Evolutionary conservation across 2,888 invertebrate genomes (phyloP).

Genomic region (Mechanitis mazaeus): DNA sequence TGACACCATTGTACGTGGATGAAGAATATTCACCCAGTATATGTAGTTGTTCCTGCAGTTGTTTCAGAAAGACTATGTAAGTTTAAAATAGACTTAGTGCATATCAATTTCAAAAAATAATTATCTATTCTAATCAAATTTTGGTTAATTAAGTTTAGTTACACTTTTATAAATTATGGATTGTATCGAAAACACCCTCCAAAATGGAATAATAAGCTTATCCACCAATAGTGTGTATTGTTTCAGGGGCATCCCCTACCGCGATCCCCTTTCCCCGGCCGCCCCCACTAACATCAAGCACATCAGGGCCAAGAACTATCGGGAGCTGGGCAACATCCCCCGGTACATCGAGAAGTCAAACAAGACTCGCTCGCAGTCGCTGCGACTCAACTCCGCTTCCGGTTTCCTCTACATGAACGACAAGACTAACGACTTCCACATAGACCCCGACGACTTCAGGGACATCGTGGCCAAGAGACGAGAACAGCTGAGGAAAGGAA

Average conservation of each 20-base stretch:
- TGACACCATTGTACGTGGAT: conserved; percentile 60
- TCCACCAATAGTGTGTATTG: not conserved
- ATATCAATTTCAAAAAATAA: not conserved
- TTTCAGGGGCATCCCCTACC: conserved; percentile 1
- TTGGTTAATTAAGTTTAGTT: not conserved
- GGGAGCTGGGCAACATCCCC: conserved; percentile 55
- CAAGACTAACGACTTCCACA: conserved; percentile 64
- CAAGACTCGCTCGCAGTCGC: conserved; percentile 59
- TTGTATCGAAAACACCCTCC: too few species aligned
- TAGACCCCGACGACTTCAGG: conserved; percentile 67
- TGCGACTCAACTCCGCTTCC: conserved; percentile 68
- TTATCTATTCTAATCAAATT: not conserved
- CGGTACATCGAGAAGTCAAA: conserved; percentile 65
- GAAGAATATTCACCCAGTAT: conserved; percentile 70
- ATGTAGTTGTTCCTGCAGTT: conserved; percentile 70
- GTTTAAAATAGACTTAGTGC: conserved; percentile 23
- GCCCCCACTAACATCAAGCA: conserved; percentile 63
- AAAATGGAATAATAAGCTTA: too few species aligned
- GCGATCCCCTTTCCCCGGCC: conserved; percentile 61
- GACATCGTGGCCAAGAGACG: conserved; percentile 66
- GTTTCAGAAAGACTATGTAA: conserved; percentile 67
- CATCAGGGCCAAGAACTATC: conserved; percentile 54
- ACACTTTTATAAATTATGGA: too few species aligned
- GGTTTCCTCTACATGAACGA: conserved; percentile 74
- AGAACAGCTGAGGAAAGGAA: conserved; percentile 62